These are phyloP conservation scores for Tenrec ecaudatus DNA, from an alignment of 2,113 vertebrate genomes.

Conservation along the genomic window DNA sequence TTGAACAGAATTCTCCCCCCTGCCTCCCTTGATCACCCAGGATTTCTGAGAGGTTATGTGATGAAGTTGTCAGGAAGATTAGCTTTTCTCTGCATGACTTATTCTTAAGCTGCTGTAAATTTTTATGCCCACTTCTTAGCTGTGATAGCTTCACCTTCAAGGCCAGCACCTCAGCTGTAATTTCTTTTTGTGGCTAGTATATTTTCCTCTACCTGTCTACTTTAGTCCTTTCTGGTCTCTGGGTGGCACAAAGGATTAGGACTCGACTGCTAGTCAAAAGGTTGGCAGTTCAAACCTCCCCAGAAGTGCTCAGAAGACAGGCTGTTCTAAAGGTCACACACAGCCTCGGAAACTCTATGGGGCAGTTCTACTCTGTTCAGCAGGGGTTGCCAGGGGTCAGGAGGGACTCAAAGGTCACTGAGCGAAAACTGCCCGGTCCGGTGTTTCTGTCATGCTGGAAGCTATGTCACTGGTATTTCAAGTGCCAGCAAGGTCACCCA, in stretches of 20 bases:
- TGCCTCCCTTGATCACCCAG: background rate
- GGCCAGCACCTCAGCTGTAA: background rate
- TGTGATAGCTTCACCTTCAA: slow-evolving; percentile 8
- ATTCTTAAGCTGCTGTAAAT: background rate
- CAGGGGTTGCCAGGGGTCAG: background rate
- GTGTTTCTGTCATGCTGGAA: too few species aligned
- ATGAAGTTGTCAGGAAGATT: background rate
- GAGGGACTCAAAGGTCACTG: background rate
- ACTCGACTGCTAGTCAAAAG: background rate
- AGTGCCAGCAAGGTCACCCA: too few species aligned
- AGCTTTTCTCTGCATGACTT: background rate
- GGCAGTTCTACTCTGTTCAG: background rate
- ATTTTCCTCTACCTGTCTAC: background rate
- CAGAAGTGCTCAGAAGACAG: background rate
- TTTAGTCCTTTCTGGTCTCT: slow-evolving; percentile 6
- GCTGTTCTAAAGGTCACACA: background rate
- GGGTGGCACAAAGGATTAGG: background rate
- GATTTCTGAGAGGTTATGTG: background rate
- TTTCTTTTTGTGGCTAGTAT: background rate
- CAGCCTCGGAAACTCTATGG: background rate
- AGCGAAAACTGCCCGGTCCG: background rate
- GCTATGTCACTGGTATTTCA: too few species aligned
- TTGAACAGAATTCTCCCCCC: background rate
- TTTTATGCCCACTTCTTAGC: slow-evolving; percentile 7
- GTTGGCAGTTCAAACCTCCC: background rate